Percentiles rank a stretch among this genome's conserved stretches.
phyloP scores from a whole-genome alignment of 2,888 invertebrate species.

The Drosophila kambysellisi region DNA sequence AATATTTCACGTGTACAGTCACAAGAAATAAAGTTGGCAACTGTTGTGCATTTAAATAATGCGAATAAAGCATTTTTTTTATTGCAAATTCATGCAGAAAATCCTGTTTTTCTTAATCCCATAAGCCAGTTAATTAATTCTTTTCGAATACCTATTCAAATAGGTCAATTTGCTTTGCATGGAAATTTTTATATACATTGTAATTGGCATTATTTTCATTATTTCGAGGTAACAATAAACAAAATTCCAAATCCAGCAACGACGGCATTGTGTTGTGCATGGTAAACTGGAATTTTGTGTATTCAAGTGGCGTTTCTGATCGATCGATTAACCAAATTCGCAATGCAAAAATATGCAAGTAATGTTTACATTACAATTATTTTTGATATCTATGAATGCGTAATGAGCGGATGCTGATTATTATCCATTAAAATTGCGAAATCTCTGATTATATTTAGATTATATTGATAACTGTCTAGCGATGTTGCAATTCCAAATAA shows the following conservation, averaged over 20 bases:
- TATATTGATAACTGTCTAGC: constrained; percentile 10
- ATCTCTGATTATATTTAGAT: constrained; percentile 20
- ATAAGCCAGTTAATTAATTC: constrained; percentile 23
- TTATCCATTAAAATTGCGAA: constrained; percentile 14
- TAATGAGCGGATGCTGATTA: constrained; percentile 12
- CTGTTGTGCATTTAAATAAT: constrained; percentile 23
- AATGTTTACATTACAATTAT: constrained; percentile 7
- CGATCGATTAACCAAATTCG: constrained; percentile 72
- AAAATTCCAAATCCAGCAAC: constrained; percentile 30
- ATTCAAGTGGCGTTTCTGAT: constrained; percentile 54
- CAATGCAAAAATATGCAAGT: constrained; percentile 17
- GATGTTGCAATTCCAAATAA: constrained; percentile 25
- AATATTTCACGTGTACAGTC: constrained; percentile 13
- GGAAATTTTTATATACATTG: neutral
- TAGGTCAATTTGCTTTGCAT: constrained; percentile 3
- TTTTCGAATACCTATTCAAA: constrained; percentile 1
- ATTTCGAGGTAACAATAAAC: constrained; percentile 43
- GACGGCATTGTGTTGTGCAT: constrained; percentile 49
- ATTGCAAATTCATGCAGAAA: constrained; percentile 20
- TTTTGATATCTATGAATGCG: constrained; percentile 21
- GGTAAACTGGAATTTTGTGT: constrained; percentile 48
- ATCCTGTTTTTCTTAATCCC: constrained; percentile 8
- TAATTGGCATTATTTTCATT: constrained; percentile 28
- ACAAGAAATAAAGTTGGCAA: constrained; percentile 36
- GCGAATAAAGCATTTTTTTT: constrained; percentile 17